Conservation (phyloP, 2,113 vertebrate genomes). For the Cyprinus carpio region DNA sequence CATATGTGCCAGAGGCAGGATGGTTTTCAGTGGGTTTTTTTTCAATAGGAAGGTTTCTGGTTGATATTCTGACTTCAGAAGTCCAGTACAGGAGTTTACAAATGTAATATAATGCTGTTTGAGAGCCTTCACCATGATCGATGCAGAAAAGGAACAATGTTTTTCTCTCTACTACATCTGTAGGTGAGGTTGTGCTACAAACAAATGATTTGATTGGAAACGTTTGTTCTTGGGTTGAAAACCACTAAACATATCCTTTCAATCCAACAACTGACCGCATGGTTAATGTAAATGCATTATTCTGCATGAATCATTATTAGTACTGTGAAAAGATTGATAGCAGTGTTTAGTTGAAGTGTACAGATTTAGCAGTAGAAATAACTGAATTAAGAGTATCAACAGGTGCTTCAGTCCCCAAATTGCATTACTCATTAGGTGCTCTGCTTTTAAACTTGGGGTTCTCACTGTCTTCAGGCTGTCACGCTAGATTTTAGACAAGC, state of each 20-base stretch:
- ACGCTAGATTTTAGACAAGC: neutral
- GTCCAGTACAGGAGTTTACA: conserved; percentile 4
- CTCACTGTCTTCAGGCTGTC: neutral
- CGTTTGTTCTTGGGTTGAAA: neutral
- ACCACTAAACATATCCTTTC: neutral
- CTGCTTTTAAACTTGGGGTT: neutral
- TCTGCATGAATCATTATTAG: conserved; percentile 42
- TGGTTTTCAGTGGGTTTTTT: neutral
- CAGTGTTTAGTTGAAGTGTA: neutral
- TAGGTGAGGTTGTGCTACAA: conserved; percentile 9
- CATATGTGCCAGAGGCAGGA: neutral
- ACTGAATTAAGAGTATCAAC: neutral
- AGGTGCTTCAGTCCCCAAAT: neutral
- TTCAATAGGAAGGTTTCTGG: neutral
- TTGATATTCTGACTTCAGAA: neutral
- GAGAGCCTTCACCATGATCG: neutral
- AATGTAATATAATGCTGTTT: neutral
- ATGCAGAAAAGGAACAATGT: neutral
- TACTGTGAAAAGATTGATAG: neutral
- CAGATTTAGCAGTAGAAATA: neutral
- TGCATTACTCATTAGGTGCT: neutral
- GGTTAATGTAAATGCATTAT: conserved; percentile 36
- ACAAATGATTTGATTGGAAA: neutral
- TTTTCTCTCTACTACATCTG: neutral
- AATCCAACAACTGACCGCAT: conserved; percentile 37